phyloP scores from a whole-genome alignment of 2,888 invertebrate species.

The Lepidocyrtinus sp. region DNA sequence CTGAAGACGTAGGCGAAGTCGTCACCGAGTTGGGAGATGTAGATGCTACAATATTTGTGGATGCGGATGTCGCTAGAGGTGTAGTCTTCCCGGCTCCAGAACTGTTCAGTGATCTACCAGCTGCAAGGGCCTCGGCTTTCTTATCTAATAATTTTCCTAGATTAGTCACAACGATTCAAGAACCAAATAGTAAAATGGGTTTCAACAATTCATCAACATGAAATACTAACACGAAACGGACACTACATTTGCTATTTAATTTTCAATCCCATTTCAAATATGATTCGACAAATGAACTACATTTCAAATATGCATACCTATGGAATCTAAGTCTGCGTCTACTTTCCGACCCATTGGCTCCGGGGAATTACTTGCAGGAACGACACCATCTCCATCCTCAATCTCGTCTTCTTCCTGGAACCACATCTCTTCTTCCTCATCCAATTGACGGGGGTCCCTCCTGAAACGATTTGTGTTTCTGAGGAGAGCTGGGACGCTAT shows the following conservation, averaged over 20 bases:
- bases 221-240: not conserved
- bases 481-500: conserved; percentile 85
- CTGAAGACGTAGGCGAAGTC: conserved; percentile 47
- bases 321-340: conserved; percentile 77
- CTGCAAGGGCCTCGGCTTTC: conserved; percentile 74
- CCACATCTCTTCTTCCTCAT: conserved; percentile 99
- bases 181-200: conserved; percentile 21
- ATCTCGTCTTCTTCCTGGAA: conserved; percentile 97
- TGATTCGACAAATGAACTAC: not conserved
- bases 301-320: conserved; percentile 72
- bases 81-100: conserved; percentile 65
- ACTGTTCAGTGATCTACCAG: conserved; percentile 60
- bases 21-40: conserved; percentile 57
- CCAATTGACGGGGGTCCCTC: conserved; percentile 92
- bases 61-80: conserved; percentile 52
- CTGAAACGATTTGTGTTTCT: conserved; percentile 84
- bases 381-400: conserved; percentile 77
- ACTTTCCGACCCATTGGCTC: conserved; percentile 76
- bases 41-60: conserved; percentile 60
- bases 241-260: not conserved
- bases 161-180: conserved; percentile 66
- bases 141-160: conserved; percentile 80
- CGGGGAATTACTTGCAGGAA: conserved; percentile 71
- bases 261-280: conserved; percentile 9
- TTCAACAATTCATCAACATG: conserved; percentile 14